These are phyloP conservation scores for Mastomys natalensis DNA, from an alignment of 2,113 vertebrate genomes.

Conservation along the genomic window DNA sequence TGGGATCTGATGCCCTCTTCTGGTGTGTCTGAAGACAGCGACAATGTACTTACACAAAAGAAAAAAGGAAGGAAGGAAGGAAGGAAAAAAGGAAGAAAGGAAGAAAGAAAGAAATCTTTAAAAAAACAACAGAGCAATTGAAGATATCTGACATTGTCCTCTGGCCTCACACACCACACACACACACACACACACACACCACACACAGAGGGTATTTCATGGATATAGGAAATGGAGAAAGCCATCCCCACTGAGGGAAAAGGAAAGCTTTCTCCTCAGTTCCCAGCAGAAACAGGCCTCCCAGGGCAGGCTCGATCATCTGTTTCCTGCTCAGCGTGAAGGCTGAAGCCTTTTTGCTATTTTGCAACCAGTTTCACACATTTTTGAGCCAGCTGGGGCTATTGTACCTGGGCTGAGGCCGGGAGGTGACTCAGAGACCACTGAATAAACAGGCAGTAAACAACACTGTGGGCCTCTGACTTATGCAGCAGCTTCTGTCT, in stretches of 20 bases:
- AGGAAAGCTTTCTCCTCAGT: neutral
- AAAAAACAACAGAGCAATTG: neutral
- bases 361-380: slow-evolving; percentile 5
- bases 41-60: too few species aligned
- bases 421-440: neutral
- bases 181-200: neutral
- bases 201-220: neutral
- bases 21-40: too few species aligned
- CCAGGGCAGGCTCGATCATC: neutral
- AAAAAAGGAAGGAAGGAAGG: too few species aligned
- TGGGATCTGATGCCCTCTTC: too few species aligned
- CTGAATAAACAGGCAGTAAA: neutral
- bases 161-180: neutral
- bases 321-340: neutral
- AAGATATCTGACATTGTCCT: neutral
- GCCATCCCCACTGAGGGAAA: neutral
- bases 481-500: neutral
- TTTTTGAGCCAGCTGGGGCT: neutral
- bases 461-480: neutral
- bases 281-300: neutral
- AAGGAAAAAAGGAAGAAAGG: too few species aligned
- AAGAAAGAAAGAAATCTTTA: too few species aligned
- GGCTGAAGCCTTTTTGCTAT: neutral
- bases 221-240: neutral
- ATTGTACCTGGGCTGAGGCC: neutral